These are phyloP conservation scores for Cirrhinus molitorella DNA, from an alignment of 2,797 vertebrate genomes.

Conservation along the genomic window DNA sequence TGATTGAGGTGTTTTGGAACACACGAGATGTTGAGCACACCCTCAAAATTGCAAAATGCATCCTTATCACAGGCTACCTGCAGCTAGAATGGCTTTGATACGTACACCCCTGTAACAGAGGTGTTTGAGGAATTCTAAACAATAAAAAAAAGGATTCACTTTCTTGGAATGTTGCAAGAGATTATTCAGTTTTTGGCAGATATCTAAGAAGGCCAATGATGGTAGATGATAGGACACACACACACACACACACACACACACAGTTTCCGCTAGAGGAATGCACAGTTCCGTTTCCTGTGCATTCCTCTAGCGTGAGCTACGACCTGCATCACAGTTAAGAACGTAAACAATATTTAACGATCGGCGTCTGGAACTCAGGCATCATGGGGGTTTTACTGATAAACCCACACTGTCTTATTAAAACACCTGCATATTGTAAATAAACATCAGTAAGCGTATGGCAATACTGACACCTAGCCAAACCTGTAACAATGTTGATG, in stretches of 20 bases:
- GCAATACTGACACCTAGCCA: background rate
- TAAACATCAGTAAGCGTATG: background rate
- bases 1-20: background rate
- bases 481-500: background rate
- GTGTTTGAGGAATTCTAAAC: constrained; percentile 15
- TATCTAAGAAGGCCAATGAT: background rate
- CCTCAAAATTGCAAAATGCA: background rate
- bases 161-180: constrained; percentile 1
- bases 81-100: background rate
- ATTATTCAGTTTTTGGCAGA: background rate
- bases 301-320: constrained; percentile 18
- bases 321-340: constrained; percentile 26
- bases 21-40: background rate
- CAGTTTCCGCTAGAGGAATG: too few species aligned
- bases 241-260: constrained; percentile 29
- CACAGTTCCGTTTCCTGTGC: constrained; percentile 40
- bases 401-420: constrained; percentile 4
- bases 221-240: background rate
- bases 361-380: background rate
- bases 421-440: constrained; percentile 1
- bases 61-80: background rate
- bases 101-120: background rate
- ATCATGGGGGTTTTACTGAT: constrained; percentile 11
- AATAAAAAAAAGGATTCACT: background rate
- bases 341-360: constrained; percentile 23